Evolutionary conservation across 2,113 vertebrate genomes (phyloP).

Genomic region (Australoheros scitulus): DNA sequence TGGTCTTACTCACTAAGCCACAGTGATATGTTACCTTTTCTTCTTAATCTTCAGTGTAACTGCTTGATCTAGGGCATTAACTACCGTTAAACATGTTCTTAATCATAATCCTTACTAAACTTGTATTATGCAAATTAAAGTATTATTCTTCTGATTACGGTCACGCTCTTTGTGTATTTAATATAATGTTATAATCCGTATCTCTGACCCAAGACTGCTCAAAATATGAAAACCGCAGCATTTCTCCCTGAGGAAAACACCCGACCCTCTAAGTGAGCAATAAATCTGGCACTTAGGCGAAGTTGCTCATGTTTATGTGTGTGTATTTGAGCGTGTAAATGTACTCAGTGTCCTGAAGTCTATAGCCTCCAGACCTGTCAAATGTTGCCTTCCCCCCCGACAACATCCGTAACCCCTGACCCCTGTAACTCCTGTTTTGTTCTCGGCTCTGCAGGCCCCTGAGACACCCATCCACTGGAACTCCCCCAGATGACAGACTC

Average conservation of each 20-base stretch:
- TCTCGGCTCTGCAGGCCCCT: conserved; percentile 57
- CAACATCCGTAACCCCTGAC: conserved; percentile 68
- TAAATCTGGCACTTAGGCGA: conserved; percentile 68
- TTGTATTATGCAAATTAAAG: background rate
- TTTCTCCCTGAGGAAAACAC: conserved; percentile 52
- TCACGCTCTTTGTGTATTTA: background rate
- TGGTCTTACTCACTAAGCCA: background rate
- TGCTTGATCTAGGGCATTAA: background rate
- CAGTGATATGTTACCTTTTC: background rate
- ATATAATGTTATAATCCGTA: background rate
- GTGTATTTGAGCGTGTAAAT: conserved; percentile 56
- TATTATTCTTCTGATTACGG: background rate
- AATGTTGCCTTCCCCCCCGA: conserved; percentile 42
- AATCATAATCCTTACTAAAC: background rate
- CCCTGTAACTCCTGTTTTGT: conserved; percentile 75
- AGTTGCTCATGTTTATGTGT: conserved; percentile 20
- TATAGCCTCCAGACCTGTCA: conserved; percentile 57
- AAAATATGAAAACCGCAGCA: conserved; percentile 19
- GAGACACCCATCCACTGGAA: conserved; percentile 45
- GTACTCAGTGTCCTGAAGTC: conserved; percentile 48
- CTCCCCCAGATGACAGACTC: conserved; percentile 57
- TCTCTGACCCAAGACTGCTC: background rate
- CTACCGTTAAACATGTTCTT: background rate
- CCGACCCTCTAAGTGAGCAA: conserved; percentile 58
- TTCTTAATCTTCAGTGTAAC: background rate